Conservation (phyloP, 2,888 invertebrate species). For the Cosmia trapezina region DNA sequence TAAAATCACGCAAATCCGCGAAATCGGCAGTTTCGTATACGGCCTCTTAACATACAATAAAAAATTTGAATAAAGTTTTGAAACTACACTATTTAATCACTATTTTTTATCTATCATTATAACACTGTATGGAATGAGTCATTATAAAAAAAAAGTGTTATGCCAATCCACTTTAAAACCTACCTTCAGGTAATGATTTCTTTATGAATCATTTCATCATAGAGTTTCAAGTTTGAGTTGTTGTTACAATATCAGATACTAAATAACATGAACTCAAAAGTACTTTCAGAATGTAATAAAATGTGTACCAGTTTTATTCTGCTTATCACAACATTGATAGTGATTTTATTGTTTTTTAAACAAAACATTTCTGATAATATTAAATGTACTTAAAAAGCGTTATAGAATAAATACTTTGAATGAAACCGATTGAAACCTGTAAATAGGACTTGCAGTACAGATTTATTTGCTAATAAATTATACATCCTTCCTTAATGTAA, state of each 20-base stretch:
- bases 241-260: neutral
- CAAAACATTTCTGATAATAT: neutral
- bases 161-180: neutral
- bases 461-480: slow-evolving; percentile 4
- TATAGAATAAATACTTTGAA: slow-evolving; percentile 6
- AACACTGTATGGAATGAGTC: neutral
- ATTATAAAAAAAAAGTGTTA: slow-evolving; percentile 3
- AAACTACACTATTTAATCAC: neutral
- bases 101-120: neutral
- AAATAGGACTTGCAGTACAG: neutral
- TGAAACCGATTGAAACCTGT: slow-evolving; percentile 8
- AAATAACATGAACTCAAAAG: slow-evolving; percentile 1
- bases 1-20: too few relatives aligned
- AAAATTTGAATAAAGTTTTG: neutral
- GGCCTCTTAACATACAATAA: neutral
- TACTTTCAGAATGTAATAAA: neutral
- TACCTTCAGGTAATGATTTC: slow-evolving; percentile 1
- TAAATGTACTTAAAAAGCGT: neutral
- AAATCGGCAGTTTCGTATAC: too few relatives aligned
- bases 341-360: slow-evolving; percentile 11
- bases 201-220: slow-evolving; percentile 3
- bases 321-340: slow-evolving; percentile 19
- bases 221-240: slow-evolving; percentile 1
- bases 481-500: neutral
- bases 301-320: neutral